Evolutionary conservation across 2,888 invertebrate genomes (phyloP), one percentile per base, ranked within the genome.

Genomic region (Lasioglossum zephyrum): DNA sequence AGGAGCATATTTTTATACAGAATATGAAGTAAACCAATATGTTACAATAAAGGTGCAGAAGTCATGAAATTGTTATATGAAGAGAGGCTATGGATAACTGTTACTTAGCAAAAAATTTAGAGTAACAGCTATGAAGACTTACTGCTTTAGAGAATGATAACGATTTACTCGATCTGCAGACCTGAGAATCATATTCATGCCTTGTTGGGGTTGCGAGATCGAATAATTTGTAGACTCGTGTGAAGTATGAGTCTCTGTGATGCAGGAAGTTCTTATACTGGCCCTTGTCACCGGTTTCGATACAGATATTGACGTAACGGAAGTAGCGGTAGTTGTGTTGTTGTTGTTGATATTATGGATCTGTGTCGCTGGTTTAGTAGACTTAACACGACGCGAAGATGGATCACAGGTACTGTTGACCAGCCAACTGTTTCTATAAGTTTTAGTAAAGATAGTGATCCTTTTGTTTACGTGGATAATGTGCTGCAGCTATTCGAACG

Each of bases 91-190:
- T 53, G 70, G 70, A 31, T 44, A 84, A 86, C 80, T 82, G 77
- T 90, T 89, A 89, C 84, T 82, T 82, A 57, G 75, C 49, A 47
- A 60, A 70, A 41, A 79, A 85, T 84, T 79, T 60, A 85, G 57
- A 86, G 79, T 83, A 90, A 89, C 86, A 86, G 90, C 87, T 82
- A 81, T 81, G 88, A 80, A 88, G 82, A 94, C 95, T 95, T 95
- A 95, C 95, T 94, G 94, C 90, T 93, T 94, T 84, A 94, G 90
- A 88, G 93, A 93, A 89, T 93, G 93, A 90, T 93, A 93, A 82
- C 94, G 94, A 84, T 90, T 92, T 90, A 93, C 92, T 84, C 94
- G 94, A 89, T 94, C 94, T 69, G 94, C 94, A 86, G 94, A 93
- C 91, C 95, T 91, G 87, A 94, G 92, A 70, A 94, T 93, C 93